A percentile compares a stretch with the other conserved stretches of the same genome.
phyloP scores from a whole-genome alignment of 2,888 invertebrate species.

The Cheilosia vernalis region DNA sequence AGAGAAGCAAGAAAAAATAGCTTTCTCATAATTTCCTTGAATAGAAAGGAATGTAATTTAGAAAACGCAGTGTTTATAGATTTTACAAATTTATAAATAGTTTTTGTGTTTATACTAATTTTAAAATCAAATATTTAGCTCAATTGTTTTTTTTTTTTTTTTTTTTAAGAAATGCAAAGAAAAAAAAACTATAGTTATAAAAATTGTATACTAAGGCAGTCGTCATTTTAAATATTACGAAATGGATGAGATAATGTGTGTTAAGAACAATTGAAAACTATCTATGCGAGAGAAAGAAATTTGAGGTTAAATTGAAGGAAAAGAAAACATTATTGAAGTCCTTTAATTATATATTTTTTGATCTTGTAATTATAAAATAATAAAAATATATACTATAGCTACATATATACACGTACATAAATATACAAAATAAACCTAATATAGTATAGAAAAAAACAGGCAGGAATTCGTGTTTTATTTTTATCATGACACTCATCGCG shows the following conservation, averaged over 20 bases:
- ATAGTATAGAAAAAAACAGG: conserved; percentile 69
- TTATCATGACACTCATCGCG: too few species aligned
- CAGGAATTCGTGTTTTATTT: conserved; percentile 1
- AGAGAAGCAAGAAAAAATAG: conserved; percentile 29
- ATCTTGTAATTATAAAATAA: conserved; percentile 61
- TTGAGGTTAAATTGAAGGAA: neutral
- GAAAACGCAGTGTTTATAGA: conserved; percentile 49
- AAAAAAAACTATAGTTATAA: conserved; percentile 38
- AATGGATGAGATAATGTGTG: conserved; percentile 3
- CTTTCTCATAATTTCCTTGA: conserved; percentile 45
- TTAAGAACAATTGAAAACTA: neutral
- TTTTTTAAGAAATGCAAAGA: conserved; percentile 50
- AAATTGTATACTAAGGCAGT: conserved; percentile 41
- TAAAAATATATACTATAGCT: conserved; percentile 53
- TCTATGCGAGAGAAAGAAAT: conserved; percentile 11
- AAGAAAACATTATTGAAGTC: neutral
- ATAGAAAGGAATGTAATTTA: conserved; percentile 9
- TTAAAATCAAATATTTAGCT: conserved; percentile 61
- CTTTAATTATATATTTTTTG: conserved; percentile 67
- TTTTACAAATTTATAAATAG: conserved; percentile 60
- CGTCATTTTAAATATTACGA: conserved; percentile 42
- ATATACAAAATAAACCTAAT: conserved; percentile 71
- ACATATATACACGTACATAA: conserved; percentile 65
- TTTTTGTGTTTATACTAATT: conserved; percentile 17
- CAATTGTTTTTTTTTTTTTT: conserved; percentile 69